phyloP scores from a whole-genome alignment of 2,113 vertebrate genomes.

The Barnardius zonarius region DNA sequence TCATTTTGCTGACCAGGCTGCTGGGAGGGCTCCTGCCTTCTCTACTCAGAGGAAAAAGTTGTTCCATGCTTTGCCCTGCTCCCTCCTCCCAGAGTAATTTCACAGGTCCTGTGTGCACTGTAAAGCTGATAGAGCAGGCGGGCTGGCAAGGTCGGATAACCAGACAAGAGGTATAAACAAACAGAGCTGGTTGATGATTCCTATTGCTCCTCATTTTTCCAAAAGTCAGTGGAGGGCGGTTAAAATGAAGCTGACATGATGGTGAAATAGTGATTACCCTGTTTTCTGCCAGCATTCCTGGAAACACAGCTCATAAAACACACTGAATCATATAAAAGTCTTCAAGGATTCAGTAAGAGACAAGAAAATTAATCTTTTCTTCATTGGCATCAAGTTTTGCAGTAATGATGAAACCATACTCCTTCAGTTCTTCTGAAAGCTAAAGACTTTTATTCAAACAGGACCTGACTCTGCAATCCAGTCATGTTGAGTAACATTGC shows the following conservation, averaged over 20 bases:
- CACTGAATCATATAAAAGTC: constrained; percentile 12
- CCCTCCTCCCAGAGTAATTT: neutral
- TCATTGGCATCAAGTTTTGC: constrained; percentile 3
- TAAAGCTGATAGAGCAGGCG: neutral
- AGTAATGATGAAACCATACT: constrained; percentile 18
- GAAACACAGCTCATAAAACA: constrained; percentile 37
- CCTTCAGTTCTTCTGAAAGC: neutral
- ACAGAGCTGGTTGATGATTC: neutral
- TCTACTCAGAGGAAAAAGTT: neutral
- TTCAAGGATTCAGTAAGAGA: constrained; percentile 31
- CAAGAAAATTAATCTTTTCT: constrained; percentile 1
- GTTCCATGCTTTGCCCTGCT: neutral
- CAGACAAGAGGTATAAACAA: neutral
- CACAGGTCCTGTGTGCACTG: neutral
- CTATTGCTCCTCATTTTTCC: neutral
- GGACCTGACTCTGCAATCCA: constrained; percentile 42
- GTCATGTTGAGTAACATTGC: constrained; percentile 36
- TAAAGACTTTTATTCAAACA: constrained; percentile 37
- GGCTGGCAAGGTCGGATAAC: neutral
- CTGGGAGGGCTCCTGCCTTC: neutral
- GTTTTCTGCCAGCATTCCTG: constrained; percentile 42
- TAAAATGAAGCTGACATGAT: constrained; percentile 44
- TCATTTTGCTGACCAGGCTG: neutral
- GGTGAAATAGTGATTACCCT: constrained; percentile 5
- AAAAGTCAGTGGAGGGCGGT: neutral